Conservation (phyloP, 2,113 vertebrate genomes). For the Rafetus swinhoei region DNA sequence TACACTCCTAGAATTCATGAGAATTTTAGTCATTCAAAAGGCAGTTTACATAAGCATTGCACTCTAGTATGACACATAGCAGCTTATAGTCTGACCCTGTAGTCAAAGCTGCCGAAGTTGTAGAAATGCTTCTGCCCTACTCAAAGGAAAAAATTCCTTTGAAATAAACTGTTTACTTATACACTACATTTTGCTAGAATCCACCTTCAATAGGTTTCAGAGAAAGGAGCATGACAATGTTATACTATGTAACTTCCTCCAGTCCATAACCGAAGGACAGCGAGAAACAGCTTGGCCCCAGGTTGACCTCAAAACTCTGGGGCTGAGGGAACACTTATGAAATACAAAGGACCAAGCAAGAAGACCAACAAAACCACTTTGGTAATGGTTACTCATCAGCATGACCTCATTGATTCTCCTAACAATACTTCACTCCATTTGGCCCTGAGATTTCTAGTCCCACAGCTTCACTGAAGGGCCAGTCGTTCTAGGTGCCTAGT, state of each 20-base stretch:
- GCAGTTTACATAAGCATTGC: not conserved
- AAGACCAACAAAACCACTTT: not conserved
- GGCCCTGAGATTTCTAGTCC: not conserved
- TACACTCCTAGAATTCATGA: slow-evolving; percentile 9
- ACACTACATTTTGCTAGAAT: slow-evolving; percentile 27
- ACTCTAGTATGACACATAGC: not conserved
- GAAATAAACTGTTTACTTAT: slow-evolving; percentile 2
- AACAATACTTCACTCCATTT: not conserved
- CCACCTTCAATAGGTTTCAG: slow-evolving; percentile 17
- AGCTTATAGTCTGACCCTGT: not conserved
- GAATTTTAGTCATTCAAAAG: not conserved
- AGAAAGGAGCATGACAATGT: slow-evolving; percentile 7
- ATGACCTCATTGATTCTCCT: not conserved
- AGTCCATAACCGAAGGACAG: slow-evolving; percentile 39
- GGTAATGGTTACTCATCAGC: not conserved
- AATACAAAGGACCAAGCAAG: not conserved
- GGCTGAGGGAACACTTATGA: slow-evolving; percentile 38
- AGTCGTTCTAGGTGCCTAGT: not conserved
- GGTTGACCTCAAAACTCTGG: slow-evolving; percentile 30
- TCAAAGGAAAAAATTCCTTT: slow-evolving; percentile 28
- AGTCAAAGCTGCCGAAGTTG: slow-evolving; percentile 29
- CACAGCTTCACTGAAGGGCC: not conserved
- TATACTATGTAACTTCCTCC: not conserved
- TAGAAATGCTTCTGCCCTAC: slow-evolving; percentile 13
- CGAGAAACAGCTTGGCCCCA: slow-evolving; percentile 48